Evolutionary conservation across 2,888 invertebrate genomes (phyloP), one percentile per base, ranked within the genome.

Genomic region (Ormyrus pomaceus): DNA sequence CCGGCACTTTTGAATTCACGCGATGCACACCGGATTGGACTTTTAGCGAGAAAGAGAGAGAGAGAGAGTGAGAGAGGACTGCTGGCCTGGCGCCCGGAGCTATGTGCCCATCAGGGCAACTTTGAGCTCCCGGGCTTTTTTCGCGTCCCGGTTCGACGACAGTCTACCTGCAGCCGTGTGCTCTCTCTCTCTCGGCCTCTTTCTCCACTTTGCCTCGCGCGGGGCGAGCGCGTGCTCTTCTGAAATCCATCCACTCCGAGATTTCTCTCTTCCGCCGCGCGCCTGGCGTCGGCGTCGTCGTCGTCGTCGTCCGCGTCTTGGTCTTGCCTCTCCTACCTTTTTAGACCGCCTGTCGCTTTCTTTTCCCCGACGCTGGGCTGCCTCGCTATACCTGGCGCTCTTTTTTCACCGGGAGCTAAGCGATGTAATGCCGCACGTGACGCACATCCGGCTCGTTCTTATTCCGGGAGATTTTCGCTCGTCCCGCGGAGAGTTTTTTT

Each of bases 1-100:
- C 48, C 71, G n/a, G 65, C 56, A 71, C 59, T 77, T 77, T 77
- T 70, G 64, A 77, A 77, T 71, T 77, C 71, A 62, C 65, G 48
- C 68, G 56, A 56, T 68, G 46, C 48, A 34, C 34, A 34, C 34
- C 11, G 13, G 51, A 77, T 55, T 51, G 46, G 34, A 71, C 71
- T 77, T 71, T 65, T 5, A 55, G 62, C 56, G 55, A 71, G 65
- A 71, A 19, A 51, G 56, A 19, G 45, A 50, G 61, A 58, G 51
- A 61, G 34, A 66, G 6, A 71, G 11, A 71, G 11, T 34, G 19
- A 10, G 68, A 68, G 50, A 75, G 66, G 7, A 48, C 34, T 46
- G 45, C 13, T 48, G 76, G 13, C 61, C 61, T 34, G 34, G 19
- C 11, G 58, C 73, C 79, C 46, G 50, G 9, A 62, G 73, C 58